Conservation (phyloP, 2,113 vertebrate genomes). For the Gorsachius goisagi region DNA sequence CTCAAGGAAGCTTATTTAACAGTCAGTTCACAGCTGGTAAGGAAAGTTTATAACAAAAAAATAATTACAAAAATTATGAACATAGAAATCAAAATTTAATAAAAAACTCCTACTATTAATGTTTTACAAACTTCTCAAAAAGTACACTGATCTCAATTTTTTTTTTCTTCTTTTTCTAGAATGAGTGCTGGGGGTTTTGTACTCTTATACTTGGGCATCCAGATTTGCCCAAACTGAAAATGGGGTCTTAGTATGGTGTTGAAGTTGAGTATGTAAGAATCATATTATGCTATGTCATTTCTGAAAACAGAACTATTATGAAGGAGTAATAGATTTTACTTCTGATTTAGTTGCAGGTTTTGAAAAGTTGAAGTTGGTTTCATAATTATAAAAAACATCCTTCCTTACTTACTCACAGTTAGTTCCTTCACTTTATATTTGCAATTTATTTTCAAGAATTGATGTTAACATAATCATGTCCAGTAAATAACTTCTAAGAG, state of each 20-base stretch:
- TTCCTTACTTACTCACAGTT: neutral
- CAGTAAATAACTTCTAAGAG: neutral
- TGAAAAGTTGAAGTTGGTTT: neutral
- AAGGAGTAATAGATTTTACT: neutral
- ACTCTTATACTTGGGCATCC: neutral
- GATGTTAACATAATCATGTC: neutral
- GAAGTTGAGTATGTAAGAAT: neutral
- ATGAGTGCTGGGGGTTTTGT: rapidly evolving
- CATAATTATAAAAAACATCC: neutral
- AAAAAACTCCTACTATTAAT: neutral
- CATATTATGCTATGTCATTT: neutral
- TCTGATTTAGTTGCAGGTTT: neutral
- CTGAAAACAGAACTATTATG: neutral
- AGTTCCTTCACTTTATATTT: neutral
- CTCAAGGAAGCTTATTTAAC: conserved; percentile 17
- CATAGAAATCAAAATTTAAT: neutral
- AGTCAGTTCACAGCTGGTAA: neutral
- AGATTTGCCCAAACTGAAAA: neutral
- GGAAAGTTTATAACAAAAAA: neutral
- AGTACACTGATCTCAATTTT: rapidly evolving
- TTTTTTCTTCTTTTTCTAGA: no score
- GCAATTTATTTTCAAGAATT: neutral
- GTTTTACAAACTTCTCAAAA: neutral
- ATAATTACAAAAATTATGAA: neutral
- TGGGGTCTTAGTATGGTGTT: neutral